Evolutionary conservation across 2,113 vertebrate species (phyloP).

Genomic region (Oceanites oceanicus): DNA sequence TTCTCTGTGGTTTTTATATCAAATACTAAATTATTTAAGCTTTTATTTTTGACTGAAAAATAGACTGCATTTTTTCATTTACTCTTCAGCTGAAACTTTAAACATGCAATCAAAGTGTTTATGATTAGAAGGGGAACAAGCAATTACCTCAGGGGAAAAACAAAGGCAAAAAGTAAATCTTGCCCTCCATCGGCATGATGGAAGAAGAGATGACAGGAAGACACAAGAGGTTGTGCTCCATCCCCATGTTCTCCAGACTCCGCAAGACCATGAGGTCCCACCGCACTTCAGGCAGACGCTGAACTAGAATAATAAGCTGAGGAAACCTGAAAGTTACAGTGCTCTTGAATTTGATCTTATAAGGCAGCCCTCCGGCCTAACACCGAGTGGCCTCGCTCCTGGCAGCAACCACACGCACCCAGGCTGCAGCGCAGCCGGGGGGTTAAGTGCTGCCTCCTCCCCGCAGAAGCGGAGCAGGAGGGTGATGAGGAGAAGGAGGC

Average conservation of each 20-base stretch:
- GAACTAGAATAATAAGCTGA: not conserved
- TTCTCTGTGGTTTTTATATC: not conserved
- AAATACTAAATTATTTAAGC: not conserved
- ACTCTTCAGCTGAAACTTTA: not conserved
- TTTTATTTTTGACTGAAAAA: not conserved
- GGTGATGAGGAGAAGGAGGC: not conserved
- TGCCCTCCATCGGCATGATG: not conserved
- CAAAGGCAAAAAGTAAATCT: not conserved
- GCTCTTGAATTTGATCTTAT: not conserved
- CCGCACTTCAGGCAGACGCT: not conserved
- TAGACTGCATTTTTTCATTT: not conserved
- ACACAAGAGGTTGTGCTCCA: not conserved
- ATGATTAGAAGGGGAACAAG: not conserved
- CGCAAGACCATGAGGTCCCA: rapidly evolving
- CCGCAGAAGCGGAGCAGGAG: not conserved
- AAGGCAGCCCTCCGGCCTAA: not conserved
- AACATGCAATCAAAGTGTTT: not conserved
- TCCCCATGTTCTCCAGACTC: rapidly evolving
- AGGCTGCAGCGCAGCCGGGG: not conserved
- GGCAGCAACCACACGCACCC: not conserved
- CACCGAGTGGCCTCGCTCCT: rapidly evolving
- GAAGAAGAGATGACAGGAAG: not conserved
- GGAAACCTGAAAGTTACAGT: not conserved
- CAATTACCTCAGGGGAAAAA: not conserved
- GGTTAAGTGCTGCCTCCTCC: not conserved